Percentiles rank a stretch among this genome's conserved stretches.
Evolutionary conservation across 2,113 vertebrate genomes (phyloP).

Genomic region (Rhea pennata): DNA sequence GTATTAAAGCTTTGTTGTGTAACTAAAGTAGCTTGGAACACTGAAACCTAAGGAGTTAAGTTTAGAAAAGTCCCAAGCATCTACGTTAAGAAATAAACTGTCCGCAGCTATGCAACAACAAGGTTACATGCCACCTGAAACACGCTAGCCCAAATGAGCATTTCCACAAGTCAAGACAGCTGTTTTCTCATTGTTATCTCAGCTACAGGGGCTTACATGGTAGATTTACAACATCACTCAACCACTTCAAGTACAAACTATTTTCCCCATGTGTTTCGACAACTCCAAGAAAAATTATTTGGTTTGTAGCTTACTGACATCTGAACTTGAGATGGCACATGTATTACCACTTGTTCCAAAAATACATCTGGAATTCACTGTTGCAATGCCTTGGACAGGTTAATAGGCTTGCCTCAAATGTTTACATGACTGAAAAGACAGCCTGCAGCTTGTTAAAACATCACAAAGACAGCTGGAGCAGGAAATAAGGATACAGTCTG

Average conservation of each 20-base stretch:
- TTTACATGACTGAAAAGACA: slow-evolving; percentile 23
- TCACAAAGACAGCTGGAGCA: neutral
- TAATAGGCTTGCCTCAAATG: neutral
- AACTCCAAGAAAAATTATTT: neutral
- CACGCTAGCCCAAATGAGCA: neutral
- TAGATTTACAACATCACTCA: neutral
- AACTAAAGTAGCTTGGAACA: neutral
- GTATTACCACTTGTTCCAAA: neutral
- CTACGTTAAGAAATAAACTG: neutral
- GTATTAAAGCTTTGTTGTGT: neutral
- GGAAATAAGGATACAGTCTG: neutral
- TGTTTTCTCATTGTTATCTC: neutral
- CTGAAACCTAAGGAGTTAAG: neutral
- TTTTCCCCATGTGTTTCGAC: neutral
- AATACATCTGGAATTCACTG: neutral
- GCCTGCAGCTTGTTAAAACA: neutral
- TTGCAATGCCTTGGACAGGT: neutral
- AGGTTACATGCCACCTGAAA: neutral
- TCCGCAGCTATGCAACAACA: neutral
- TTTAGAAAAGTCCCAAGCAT: neutral
- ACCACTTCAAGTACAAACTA: neutral
- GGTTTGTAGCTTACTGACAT: neutral
- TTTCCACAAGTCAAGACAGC: neutral
- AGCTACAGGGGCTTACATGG: neutral
- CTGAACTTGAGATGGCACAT: neutral